These are phyloP conservation scores for Gopherus evgoodei DNA, from an alignment of 2,113 vertebrate species.

Conservation along the genomic window DNA sequence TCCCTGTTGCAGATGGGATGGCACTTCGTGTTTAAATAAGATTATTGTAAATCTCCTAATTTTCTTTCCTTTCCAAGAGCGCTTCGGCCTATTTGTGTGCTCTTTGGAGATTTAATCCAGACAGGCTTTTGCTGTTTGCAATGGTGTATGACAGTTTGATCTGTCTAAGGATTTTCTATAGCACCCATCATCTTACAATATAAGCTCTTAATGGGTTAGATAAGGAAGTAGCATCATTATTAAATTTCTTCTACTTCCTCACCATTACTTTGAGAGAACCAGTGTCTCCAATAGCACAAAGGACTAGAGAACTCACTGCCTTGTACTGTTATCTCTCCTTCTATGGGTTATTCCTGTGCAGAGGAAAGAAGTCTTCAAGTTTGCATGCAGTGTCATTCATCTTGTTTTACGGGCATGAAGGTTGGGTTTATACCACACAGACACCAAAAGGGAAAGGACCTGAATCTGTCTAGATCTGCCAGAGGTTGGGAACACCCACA, in stretches of 20 bases:
- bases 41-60: neutral
- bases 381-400: neutral
- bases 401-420: neutral
- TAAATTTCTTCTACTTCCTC: neutral
- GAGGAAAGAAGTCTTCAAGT: neutral
- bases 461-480: neutral
- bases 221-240: neutral
- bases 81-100: neutral
- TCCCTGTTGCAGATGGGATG: neutral
- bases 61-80: neutral
- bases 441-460: too few species aligned
- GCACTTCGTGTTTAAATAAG: neutral
- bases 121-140: neutral
- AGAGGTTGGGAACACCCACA: neutral
- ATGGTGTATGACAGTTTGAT: neutral
- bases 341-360: neutral
- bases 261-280: neutral
- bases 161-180: neutral
- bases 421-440: too few species aligned
- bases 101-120: conserved; percentile 1
- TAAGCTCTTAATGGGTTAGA: neutral
- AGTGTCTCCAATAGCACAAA: neutral
- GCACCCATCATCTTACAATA: neutral
- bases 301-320: neutral
- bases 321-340: neutral